Evolutionary conservation across 30 jellyfish, hydroid and myxozoan species (phyloP).

Genomic region (Catostylus mosaicus): DNA sequence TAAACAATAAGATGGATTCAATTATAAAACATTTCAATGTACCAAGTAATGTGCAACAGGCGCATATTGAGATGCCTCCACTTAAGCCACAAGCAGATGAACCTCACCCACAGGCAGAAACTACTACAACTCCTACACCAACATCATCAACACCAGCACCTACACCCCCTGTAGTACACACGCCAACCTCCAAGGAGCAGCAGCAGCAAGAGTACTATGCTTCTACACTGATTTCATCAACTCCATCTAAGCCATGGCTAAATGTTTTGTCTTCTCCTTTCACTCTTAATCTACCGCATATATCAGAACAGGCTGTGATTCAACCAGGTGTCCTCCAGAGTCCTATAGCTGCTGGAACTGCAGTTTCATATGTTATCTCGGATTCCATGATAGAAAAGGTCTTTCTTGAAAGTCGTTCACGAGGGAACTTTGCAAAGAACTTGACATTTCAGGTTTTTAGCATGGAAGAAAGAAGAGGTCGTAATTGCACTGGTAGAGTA

Average conservation of each 20-base stretch:
- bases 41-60: slow-evolving; percentile 71
- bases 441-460: slow-evolving; percentile 83
- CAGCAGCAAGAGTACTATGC: slow-evolving; percentile 95
- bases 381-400: slow-evolving; percentile 68
- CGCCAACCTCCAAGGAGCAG: slow-evolving; percentile 90
- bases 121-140: slow-evolving; percentile 43
- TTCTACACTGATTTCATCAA: slow-evolving; percentile 70
- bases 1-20: slow-evolving; percentile 85
- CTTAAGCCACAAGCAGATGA: slow-evolving; percentile 46
- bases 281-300: slow-evolving; percentile 50
- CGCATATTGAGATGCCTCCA: slow-evolving; percentile 42
- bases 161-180: slow-evolving; percentile 66
- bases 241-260: slow-evolving; percentile 70
- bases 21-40: slow-evolving; percentile 88
- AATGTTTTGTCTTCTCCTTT: slow-evolving; percentile 63
- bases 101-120: slow-evolving; percentile 46
- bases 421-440: slow-evolving; percentile 98
- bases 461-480: slow-evolving; percentile 88
- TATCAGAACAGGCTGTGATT: slow-evolving; percentile 57
- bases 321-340: slow-evolving; percentile 60
- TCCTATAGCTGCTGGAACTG: slow-evolving; percentile 56
- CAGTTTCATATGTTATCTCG: slow-evolving; percentile 53
- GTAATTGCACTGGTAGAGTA: slow-evolving; percentile 97
- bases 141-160: slow-evolving; percentile 50
- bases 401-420: slow-evolving; percentile 84